Evolutionary conservation across 2,113 vertebrate genomes (phyloP), one percentile per base, ranked within the genome.

Genomic region (Oryzias javanicus): DNA sequence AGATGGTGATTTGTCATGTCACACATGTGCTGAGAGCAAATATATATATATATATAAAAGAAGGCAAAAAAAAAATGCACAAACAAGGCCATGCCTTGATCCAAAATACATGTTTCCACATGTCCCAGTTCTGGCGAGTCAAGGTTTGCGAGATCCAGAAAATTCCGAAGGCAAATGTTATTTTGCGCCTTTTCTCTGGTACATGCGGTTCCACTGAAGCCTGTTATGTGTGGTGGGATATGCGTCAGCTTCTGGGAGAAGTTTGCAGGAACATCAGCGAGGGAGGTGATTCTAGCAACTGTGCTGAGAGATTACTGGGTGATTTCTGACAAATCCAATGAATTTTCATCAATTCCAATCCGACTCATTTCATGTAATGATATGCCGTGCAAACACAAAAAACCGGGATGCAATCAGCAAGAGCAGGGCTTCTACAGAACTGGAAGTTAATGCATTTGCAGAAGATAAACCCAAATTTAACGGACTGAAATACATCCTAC

Each of bases 1-100:
- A 79, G 80, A 85, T 69, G 67, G 71, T 70, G 81, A 87, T 88
- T 88, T 88, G 67, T 78, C 76, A 84, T 70, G 72, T 78, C n/a
- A 52, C 71, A 73, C 63, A 54, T 78, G 69, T 65, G 75, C 68
- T 53, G 47, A 52, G 56, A 57, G 60, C 10, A 68, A 51, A 55
- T 51, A 41, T 44, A 42, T 24, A 19, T 22, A 22, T 22, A 22
- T 22, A 22, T 22, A 22, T 53, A 48, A 20, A 60, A 55, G 49
- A 60, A 41, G 25, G 14, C 53, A 25, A 44, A 56, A 60, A 19
- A n/a, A 18, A 19, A 18, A 47, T 7, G 12, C 46, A 47, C n/a
- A 47, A 55, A 24, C 48, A 14, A 73, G 41, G 72, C 53, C 60
- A 52, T 51, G 55, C 51, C 48, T n/a, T 47, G 10, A 42, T 76